Percentiles rank a stretch among this genome's conserved stretches.
Conservation (phyloP, 2,113 vertebrate species). For the Tylochromis polylepis region DNA sequence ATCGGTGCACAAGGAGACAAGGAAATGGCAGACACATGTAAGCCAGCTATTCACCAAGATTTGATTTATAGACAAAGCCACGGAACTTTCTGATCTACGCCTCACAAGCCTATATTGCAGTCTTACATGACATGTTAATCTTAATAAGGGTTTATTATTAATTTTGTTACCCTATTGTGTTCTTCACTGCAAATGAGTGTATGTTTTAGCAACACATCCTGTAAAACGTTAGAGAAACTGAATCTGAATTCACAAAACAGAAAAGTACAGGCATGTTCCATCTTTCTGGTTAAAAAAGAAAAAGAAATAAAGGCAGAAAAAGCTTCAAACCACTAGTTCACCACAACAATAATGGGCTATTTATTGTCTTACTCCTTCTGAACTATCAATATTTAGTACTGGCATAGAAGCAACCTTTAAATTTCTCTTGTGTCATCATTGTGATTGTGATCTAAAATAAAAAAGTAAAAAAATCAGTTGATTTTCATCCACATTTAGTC, state of each 20-base stretch:
- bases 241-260: too few relatives aligned
- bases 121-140: neutral
- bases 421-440: neutral
- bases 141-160: neutral
- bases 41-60: neutral
- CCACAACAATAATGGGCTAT: neutral
- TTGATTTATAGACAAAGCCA: neutral
- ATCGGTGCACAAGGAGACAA: neutral
- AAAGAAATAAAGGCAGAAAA: neutral
- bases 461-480: neutral
- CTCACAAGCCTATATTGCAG: neutral
- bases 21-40: neutral
- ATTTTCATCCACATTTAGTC: neutral
- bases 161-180: neutral
- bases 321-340: neutral
- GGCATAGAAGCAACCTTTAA: neutral
- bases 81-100: neutral
- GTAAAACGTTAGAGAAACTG: too few relatives aligned
- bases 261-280: neutral
- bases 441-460: neutral
- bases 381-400: neutral
- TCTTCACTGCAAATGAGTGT: neutral
- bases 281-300: neutral
- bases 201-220: neutral
- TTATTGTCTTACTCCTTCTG: neutral